These are phyloP conservation scores for Labeo calbasu DNA, from an alignment of 2,797 vertebrate genomes.

Conservation along the genomic window DNA sequence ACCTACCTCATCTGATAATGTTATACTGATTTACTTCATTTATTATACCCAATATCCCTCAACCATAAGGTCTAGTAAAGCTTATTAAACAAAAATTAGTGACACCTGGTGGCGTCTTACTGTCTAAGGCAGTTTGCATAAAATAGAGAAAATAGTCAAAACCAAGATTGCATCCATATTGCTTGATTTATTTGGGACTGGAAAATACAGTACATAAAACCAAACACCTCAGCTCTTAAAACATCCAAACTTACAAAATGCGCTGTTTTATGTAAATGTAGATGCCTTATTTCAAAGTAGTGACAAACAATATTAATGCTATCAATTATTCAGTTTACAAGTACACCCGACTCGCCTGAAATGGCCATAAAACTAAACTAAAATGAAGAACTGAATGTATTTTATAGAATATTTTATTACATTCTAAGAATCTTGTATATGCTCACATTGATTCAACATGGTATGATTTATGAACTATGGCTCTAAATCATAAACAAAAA, in stretches of 20 bases:
- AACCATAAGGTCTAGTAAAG: background rate
- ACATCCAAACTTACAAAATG: background rate
- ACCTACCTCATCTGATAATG: background rate
- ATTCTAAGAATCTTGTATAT: background rate
- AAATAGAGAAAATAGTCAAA: background rate
- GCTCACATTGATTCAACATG: background rate
- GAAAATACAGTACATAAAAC: background rate
- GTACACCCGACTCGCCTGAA: background rate
- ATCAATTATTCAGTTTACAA: background rate
- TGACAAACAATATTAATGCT: background rate
- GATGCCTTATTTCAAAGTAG: background rate
- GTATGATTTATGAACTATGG: background rate
- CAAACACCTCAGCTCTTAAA: background rate
- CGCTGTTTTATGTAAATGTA: background rate
- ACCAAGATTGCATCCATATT: background rate
- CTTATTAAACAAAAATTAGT: background rate
- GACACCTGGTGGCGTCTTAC: background rate
- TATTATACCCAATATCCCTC: background rate
- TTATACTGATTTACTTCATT: too few relatives aligned
- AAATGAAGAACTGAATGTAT: background rate
- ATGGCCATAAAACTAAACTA: background rate
- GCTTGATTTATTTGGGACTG: slow-evolving; percentile 16
- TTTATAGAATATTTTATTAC: background rate
- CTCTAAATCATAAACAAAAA: background rate
- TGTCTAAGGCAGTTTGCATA: background rate